Evolutionary conservation across 2,888 invertebrate genomes (phyloP).

Genomic region (Brachyptera risi): DNA sequence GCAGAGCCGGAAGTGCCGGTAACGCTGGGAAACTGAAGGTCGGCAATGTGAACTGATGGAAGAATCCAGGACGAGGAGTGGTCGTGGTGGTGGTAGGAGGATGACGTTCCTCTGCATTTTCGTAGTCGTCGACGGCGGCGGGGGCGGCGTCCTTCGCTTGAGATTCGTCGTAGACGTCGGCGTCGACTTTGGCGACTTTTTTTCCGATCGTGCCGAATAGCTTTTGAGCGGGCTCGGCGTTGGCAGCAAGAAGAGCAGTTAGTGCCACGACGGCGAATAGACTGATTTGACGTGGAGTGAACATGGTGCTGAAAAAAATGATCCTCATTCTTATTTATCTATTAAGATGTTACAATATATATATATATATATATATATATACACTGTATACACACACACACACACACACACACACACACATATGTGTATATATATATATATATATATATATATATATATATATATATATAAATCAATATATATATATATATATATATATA

Average conservation of each 20-base stretch:
- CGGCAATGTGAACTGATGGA: slow-evolving; percentile 13
- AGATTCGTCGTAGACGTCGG: slow-evolving; percentile 14
- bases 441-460: too few relatives aligned
- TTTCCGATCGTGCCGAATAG: slow-evolving; percentile 9
- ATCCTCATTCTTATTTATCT: not conserved
- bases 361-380: too few relatives aligned
- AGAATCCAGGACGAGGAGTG: slow-evolving; percentile 16
- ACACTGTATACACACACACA: too few relatives aligned
- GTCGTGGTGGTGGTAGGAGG: slow-evolving; percentile 1
- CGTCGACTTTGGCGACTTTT: slow-evolving; percentile 9
- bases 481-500: too few relatives aligned
- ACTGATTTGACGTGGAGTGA: not conserved
- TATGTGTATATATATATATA: too few relatives aligned
- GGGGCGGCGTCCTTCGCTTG: slow-evolving; percentile 5
- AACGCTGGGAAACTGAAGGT: slow-evolving; percentile 4
- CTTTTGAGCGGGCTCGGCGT: not conserved
- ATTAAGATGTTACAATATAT: not conserved
- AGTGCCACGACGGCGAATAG: slow-evolving; percentile 2
- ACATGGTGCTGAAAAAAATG: not conserved
- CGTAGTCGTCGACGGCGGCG: not conserved
- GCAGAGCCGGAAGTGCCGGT: not conserved
- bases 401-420: too few relatives aligned
- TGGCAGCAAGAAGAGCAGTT: not conserved
- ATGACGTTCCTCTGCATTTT: not conserved
- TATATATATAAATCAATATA: too few relatives aligned